These are phyloP conservation scores for Campoplex capitator DNA, from an alignment of 2,888 invertebrate species.

Conservation along the genomic window DNA sequence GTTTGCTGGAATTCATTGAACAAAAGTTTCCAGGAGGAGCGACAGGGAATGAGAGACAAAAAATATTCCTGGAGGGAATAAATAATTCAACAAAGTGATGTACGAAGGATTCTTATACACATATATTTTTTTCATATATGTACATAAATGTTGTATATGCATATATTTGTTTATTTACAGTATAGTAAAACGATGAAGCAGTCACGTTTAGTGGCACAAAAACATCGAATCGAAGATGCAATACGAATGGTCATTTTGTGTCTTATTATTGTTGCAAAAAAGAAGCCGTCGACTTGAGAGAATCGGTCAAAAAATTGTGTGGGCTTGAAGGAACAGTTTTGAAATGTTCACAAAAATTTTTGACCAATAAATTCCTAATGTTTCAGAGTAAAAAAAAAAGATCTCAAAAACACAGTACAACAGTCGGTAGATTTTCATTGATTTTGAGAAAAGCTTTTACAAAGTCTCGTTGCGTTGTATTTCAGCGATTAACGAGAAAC, in stretches of 20 bases:
- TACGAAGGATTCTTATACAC: slow-evolving; percentile 36
- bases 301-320: background rate
- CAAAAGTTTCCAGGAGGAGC: too few relatives aligned
- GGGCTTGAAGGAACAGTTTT: background rate
- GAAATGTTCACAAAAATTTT: background rate
- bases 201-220: slow-evolving; percentile 47
- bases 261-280: background rate
- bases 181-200: slow-evolving; percentile 58
- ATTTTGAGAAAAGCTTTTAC: too few relatives aligned
- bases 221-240: slow-evolving; percentile 18
- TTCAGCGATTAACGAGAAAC: background rate
- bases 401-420: background rate
- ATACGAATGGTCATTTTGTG: background rate
- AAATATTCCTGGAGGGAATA: background rate
- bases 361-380: background rate
- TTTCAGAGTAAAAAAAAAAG: background rate
- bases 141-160: slow-evolving; percentile 26
- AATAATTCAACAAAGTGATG: slow-evolving; percentile 3
- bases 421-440: background rate
- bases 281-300: background rate
- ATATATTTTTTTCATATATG: slow-evolving; percentile 30
- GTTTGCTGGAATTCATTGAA: too few relatives aligned
- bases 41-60: background rate
- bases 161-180: slow-evolving; percentile 67
- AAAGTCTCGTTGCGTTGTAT: background rate